These are phyloP conservation scores for Tenthredo livida DNA, from an alignment of 2,888 invertebrate species.

Conservation along the genomic window DNA sequence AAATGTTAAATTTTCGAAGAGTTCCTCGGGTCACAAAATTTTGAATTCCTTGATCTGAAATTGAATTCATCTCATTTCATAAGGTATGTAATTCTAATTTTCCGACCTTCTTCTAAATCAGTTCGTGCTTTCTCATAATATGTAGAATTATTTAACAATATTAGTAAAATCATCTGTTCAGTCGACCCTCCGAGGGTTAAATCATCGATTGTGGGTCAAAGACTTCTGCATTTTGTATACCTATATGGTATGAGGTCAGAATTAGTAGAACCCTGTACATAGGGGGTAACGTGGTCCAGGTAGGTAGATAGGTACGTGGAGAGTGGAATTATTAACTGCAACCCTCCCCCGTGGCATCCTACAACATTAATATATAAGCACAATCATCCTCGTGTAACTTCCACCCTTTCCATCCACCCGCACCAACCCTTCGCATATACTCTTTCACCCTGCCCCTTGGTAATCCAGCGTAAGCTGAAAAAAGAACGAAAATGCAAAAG, in stretches of 20 bases:
- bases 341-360: conserved; percentile 65
- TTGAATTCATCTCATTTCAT: background rate
- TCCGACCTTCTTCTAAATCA: too few species aligned
- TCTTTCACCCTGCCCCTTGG: background rate
- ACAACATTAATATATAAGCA: conserved; percentile 68
- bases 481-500: background rate
- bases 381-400: conserved; percentile 62
- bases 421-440: conserved; percentile 10
- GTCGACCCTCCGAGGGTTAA: background rate
- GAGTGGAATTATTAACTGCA: conserved; percentile 69
- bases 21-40: background rate
- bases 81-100: too few species aligned
- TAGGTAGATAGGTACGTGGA: conserved; percentile 23
- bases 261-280: background rate
- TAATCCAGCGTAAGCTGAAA: conserved; percentile 17
- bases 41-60: background rate
- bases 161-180: too few species aligned
- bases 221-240: background rate
- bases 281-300: background rate
- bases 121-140: too few species aligned
- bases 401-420: conserved; percentile 41
- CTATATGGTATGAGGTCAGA: background rate
- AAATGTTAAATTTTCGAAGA: background rate
- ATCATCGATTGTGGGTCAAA: background rate
- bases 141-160: too few species aligned